These are phyloP conservation scores for Myopa testacea DNA, from an alignment of 2,888 invertebrate species.

Conservation along the genomic window DNA sequence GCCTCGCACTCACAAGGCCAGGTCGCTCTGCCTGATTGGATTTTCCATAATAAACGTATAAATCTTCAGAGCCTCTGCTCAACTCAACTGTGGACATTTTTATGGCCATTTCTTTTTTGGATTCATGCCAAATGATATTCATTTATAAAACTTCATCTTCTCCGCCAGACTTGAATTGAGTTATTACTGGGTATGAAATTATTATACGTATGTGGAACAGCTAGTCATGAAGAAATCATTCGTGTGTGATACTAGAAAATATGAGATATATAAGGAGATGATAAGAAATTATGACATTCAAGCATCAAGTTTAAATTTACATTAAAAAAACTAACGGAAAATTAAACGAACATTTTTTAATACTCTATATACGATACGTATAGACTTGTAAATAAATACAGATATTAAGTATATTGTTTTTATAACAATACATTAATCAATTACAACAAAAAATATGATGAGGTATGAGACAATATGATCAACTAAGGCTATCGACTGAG, in stretches of 20 bases:
- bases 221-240: neutral
- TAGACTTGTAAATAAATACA: no score
- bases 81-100: neutral
- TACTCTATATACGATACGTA: no score
- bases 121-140: neutral
- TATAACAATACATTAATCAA: no score
- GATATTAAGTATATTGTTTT: no score
- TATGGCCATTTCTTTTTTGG: neutral
- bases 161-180: neutral
- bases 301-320: no score
- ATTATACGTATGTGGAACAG: no score
- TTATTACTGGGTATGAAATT: neutral
- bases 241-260: neutral
- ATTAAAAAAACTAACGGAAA: no score
- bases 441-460: no score
- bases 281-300: no score
- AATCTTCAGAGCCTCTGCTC: slow-evolving; percentile 1
- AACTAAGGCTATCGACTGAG: no score
- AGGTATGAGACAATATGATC: no score
- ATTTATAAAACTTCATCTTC: neutral
- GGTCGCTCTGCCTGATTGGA: neutral
- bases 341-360: no score
- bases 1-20: neutral
- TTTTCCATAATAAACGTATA: slow-evolving; percentile 11
- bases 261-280: neutral